Evolutionary conservation across 1,140 invertebrate species (phyloP).

Genomic region (Cecropterus lyciades): DNA sequence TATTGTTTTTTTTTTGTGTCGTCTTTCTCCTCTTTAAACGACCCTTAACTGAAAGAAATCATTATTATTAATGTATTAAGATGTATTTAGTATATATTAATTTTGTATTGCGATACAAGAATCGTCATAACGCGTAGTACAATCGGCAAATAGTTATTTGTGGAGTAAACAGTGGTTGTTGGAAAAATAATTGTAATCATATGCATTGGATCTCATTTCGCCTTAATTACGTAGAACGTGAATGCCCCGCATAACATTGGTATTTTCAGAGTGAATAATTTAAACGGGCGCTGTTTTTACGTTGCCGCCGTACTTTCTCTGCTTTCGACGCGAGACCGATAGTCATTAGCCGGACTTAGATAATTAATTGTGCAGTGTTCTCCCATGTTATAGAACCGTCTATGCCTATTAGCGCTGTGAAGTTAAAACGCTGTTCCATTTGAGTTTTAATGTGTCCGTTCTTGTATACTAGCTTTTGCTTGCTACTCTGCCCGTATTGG

Average conservation of each 20-base stretch:
- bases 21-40: no score
- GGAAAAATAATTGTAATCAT: constrained; percentile 17
- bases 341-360: constrained; percentile 54
- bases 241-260: constrained; percentile 31
- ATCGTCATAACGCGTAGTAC: no score
- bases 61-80: no score
- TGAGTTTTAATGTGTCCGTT: not conserved
- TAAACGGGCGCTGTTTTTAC: constrained; percentile 40
- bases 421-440: constrained; percentile 10
- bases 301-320: constrained; percentile 57
- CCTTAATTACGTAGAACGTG: constrained; percentile 33
- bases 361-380: constrained; percentile 52
- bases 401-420: constrained; percentile 17
- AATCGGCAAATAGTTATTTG: no score
- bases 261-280: constrained; percentile 36
- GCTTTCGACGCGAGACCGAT: constrained; percentile 54
- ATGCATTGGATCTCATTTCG: constrained; percentile 25
- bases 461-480: not conserved
- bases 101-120: no score
- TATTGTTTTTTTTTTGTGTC: no score
- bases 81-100: no score
- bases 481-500: no score
- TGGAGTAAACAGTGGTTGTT: not conserved
- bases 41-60: no score
- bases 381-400: constrained; percentile 25